These are phyloP conservation scores for Drosophila gunungcola DNA, from an alignment of 1,140 invertebrate genomes.

Conservation along the genomic window DNA sequence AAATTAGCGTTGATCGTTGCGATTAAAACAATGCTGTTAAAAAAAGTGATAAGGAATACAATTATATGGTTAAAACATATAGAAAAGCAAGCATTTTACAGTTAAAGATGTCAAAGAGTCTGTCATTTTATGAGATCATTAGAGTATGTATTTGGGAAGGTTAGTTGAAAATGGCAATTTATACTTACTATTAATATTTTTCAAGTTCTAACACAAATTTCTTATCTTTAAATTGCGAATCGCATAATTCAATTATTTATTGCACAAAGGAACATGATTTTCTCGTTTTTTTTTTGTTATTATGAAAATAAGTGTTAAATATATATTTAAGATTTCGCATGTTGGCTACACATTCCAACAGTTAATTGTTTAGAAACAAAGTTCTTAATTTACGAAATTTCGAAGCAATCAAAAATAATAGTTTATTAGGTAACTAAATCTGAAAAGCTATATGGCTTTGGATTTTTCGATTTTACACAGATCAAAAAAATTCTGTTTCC, in stretches of 20 bases:
- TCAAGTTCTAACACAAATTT: not conserved
- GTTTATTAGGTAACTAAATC: conserved; percentile 2
- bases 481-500: not conserved
- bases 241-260: not conserved
- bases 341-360: not conserved
- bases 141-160: not conserved
- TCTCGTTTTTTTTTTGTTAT: not conserved
- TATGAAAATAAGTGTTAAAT: not conserved
- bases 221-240: conserved; percentile 10
- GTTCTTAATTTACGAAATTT: no score
- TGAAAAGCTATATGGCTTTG: not conserved
- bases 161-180: not conserved
- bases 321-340: not conserved
- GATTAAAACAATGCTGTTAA: conserved; percentile 17
- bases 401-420: not conserved
- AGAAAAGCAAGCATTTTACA: no score
- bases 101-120: no score
- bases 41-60: not conserved
- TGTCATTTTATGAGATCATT: not conserved
- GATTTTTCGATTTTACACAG: conserved; percentile 8
- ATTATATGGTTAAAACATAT: no score
- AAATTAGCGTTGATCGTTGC: conserved; percentile 6
- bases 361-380: no score
- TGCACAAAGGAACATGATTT: not conserved
- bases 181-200: not conserved